phyloP scores from a whole-genome alignment of 2,888 invertebrate genomes.

The Torymus tubicola region DNA sequence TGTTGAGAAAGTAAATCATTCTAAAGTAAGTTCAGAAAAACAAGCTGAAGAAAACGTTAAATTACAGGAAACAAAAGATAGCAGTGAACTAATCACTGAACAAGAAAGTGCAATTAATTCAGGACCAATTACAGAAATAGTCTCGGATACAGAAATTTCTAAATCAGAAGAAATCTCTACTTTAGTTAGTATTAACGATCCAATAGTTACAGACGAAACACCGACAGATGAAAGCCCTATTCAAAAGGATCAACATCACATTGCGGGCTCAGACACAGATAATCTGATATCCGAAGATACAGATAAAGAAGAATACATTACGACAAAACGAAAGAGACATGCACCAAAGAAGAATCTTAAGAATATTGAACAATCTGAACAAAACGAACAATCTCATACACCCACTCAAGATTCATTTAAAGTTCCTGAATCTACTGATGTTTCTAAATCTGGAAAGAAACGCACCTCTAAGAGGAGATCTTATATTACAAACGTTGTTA shows the following conservation, averaged over 20 bases:
- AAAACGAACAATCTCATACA: constrained; percentile 26
- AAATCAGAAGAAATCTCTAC: constrained; percentile 2
- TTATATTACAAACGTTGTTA: constrained; percentile 36
- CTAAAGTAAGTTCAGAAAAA: constrained; percentile 29
- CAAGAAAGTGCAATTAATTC: constrained; percentile 44
- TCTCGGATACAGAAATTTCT: constrained; percentile 20
- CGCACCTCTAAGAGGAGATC: constrained; percentile 62
- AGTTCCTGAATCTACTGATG: constrained; percentile 64
- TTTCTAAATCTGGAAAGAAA: constrained; percentile 62
- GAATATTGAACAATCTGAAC: constrained; percentile 7
- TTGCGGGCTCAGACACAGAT: constrained; percentile 4
- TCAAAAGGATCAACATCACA: constrained; percentile 22
- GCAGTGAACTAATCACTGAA: not conserved
- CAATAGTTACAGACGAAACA: constrained; percentile 2
- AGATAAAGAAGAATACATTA: not conserved
- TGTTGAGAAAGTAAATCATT: constrained; percentile 20
- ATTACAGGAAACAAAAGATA: constrained; percentile 22
- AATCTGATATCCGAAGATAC: not conserved
- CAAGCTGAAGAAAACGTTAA: constrained; percentile 1
- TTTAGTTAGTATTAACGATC: not conserved
- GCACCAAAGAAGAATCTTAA: constrained; percentile 25
- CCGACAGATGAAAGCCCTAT: not conserved
- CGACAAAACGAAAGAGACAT: constrained; percentile 40
- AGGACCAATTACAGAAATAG: constrained; percentile 35
- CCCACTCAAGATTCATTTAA: constrained; percentile 64